Conservation (phyloP, 2,888 invertebrate genomes). For the Polietes domitor region DNA sequence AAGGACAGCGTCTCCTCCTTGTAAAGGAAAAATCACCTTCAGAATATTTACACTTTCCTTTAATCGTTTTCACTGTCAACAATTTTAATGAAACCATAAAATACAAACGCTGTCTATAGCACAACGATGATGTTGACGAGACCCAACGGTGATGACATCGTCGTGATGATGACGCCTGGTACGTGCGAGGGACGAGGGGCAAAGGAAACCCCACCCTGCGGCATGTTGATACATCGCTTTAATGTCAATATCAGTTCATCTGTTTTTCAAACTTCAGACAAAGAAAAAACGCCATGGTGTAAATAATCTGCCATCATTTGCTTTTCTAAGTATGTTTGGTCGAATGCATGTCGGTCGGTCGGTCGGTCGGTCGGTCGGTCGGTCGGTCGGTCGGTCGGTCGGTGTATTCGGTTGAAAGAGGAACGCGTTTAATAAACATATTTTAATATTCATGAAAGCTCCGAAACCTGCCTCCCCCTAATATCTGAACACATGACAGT, state of each 20-base stretch:
- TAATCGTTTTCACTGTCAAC: constrained; percentile 47
- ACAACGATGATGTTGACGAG: constrained; percentile 2
- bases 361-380: not conserved
- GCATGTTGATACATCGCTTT: constrained; percentile 58
- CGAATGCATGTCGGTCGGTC: no score
- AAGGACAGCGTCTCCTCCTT: not conserved
- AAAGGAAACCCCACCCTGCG: constrained; percentile 32
- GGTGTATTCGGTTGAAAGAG: not conserved
- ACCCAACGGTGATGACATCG: not conserved
- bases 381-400: no score
- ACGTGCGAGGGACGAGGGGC: not conserved
- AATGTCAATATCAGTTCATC: constrained; percentile 65
- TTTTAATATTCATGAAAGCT: constrained; percentile 63
- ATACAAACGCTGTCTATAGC: not conserved
- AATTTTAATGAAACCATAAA: constrained; percentile 34
- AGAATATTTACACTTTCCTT: constrained; percentile 30
- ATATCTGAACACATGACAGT: not conserved
- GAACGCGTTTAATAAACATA: constrained; percentile 35
- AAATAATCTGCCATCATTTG: not conserved
- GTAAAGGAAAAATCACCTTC: constrained; percentile 2
- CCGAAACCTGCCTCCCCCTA: not conserved
- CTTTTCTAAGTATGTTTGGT: no score
- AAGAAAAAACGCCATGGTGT: not conserved
- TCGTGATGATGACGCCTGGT: constrained; percentile 54
- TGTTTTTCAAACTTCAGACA: constrained; percentile 36